Base-by-base conservation (phyloP, 2,797 vertebrate species). In the Myotis myotis region DNA sequence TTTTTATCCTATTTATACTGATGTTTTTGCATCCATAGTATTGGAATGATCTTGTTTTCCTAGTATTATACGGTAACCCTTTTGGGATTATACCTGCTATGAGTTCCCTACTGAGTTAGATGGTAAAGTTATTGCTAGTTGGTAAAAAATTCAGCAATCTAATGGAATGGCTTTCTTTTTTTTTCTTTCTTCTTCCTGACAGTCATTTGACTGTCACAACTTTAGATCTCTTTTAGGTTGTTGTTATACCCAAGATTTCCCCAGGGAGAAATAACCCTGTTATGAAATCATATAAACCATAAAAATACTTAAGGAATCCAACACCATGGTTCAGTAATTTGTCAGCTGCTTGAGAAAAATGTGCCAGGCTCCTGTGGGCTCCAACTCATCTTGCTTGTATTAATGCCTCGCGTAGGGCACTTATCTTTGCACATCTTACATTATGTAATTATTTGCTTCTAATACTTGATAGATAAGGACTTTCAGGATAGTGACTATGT, bases 91-190 rank as follows among this genome's bases (percentile, higher is more conserved):
- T 92, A 71, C 9, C 38, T 89, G 6, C 20, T 60, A n/a, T 75
- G 60, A 68, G 33, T 83, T 86, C 41, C 51, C 23, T 91, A 28
- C 17, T 71, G 25, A 87, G 7, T 81, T 87, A 66, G 53, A 51
- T 41, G 7, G 70, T 76, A 91, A 33, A 49, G 51, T 81, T 92
- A 70, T 90, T 79, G 44, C 74, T 78, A 76, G 47, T 28, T 96
- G 28, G 83, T 80, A 47, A 64, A 76, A 75, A 64, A 82, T 38
- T 68, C 22, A 88, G 19, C 62, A 62, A 13, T 72, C 51, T 68
- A 66, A 36, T 72, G 53, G 33, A 82, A 82, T 86, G 57, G 30
- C 19, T 87, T 82, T 78, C 38, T 5, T 55, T 75, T 30, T 23
- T 44, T 33, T 62, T 47, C 30, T 55, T 66, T 49, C 6, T 30